These are phyloP conservation scores for Archips xylosteana DNA, from an alignment of 2,888 invertebrate genomes.

Conservation along the genomic window DNA sequence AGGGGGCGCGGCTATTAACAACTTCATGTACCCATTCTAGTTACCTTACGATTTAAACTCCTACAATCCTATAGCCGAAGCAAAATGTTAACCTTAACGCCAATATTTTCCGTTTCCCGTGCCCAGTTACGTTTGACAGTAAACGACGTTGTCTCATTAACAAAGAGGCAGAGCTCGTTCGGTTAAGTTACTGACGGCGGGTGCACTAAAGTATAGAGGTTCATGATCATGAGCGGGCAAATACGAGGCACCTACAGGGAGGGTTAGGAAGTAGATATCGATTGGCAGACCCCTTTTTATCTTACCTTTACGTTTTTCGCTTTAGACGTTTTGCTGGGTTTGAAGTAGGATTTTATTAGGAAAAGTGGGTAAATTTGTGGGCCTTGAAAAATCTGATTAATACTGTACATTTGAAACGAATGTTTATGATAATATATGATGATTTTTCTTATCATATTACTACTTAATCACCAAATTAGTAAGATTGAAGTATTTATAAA, in stretches of 20 bases:
- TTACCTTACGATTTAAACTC: slow-evolving; percentile 2
- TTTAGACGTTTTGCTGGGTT: slow-evolving; percentile 49
- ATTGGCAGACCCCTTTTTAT: slow-evolving; percentile 36
- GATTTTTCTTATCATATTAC: too few species aligned
- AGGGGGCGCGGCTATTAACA: background rate
- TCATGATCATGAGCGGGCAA: slow-evolving; percentile 80
- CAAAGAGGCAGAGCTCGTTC: slow-evolving; percentile 72
- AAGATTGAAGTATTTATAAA: too few species aligned
- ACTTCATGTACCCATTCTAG: background rate
- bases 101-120: slow-evolving; percentile 55
- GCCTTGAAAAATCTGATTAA: background rate
- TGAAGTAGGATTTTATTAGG: background rate
- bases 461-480: too few species aligned
- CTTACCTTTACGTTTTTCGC: slow-evolving; percentile 28
- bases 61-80: background rate
- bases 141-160: slow-evolving; percentile 79
- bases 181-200: slow-evolving; percentile 74
- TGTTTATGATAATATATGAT: too few species aligned
- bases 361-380: background rate
- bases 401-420: background rate
- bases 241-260: slow-evolving; percentile 52
- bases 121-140: slow-evolving; percentile 68
- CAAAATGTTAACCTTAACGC: slow-evolving; percentile 13
- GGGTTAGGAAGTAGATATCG: slow-evolving; percentile 46
- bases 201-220: slow-evolving; percentile 74